Percentiles rank a stretch among this genome's conserved stretches.
Conservation (phyloP, 2,113 vertebrate species). For the Tachysurus vachellii region DNA sequence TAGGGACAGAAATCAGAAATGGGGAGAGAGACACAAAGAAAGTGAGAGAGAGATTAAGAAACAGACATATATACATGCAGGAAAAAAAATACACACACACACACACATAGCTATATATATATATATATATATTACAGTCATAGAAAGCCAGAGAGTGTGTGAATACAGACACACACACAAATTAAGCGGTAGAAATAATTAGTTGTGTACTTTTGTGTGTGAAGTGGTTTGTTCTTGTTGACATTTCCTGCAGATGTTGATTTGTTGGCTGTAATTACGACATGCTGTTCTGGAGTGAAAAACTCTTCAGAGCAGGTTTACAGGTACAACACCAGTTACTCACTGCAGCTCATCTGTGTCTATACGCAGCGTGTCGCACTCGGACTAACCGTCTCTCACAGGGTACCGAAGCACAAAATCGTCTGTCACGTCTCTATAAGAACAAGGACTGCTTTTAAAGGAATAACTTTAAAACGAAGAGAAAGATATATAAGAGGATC, state of each 20-base stretch:
- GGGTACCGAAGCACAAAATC: background rate
- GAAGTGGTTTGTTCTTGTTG: conserved; percentile 40
- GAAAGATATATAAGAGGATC: background rate
- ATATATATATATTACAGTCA: conserved; percentile 15
- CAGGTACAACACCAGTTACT: background rate
- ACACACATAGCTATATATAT: too few relatives aligned
- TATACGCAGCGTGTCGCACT: background rate
- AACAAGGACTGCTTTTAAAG: background rate
- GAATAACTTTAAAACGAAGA: too few relatives aligned
- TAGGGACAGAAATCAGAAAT: background rate
- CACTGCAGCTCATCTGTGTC: background rate
- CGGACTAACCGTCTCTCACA: background rate
- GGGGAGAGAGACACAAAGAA: conserved; percentile 10
- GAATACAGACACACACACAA: background rate
- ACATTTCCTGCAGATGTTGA: conserved; percentile 46
- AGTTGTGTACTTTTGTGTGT: conserved; percentile 6
- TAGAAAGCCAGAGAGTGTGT: conserved; percentile 35
- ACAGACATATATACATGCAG: background rate
- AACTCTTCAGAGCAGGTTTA: conserved; percentile 25
- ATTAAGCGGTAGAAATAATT: background rate
- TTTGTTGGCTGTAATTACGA: conserved; percentile 38
- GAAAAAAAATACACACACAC: too few relatives aligned
- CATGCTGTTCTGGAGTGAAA: conserved; percentile 34
- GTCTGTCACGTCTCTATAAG: background rate
- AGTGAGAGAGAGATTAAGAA: background rate